Conservation (phyloP, 2,113 vertebrate genomes). For the Regulus satrapa region DNA sequence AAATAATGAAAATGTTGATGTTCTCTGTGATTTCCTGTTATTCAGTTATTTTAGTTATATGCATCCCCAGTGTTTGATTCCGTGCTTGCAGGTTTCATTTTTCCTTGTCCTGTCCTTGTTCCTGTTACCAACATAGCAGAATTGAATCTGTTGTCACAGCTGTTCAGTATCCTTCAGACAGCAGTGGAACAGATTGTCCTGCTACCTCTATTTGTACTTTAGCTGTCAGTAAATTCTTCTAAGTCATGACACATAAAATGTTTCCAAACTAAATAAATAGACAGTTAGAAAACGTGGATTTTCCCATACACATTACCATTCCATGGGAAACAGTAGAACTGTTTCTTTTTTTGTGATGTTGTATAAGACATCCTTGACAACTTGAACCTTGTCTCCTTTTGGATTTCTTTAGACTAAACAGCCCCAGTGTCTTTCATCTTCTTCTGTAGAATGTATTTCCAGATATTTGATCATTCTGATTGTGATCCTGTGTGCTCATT, state of each 20-base stretch:
- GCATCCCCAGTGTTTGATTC: not conserved
- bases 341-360: not conserved
- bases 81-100: not conserved
- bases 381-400: not conserved
- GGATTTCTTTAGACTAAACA: not conserved
- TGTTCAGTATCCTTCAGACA: not conserved
- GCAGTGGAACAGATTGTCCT: not conserved
- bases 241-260: not conserved
- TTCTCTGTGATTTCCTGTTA: not conserved
- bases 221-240: not conserved
- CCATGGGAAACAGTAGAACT: not conserved
- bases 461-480: not conserved
- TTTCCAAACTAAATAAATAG: not conserved
- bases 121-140: not conserved
- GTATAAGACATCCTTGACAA: not conserved
- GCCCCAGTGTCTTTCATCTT: not conserved
- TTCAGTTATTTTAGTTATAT: not conserved
- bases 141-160: not conserved
- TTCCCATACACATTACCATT: not conserved
- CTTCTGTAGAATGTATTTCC: not conserved
- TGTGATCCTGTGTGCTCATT: not conserved
- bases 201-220: not conserved
- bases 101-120: not conserved
- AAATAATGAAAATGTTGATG: not conserved
- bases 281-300: not conserved